Percentiles rank a stretch among this genome's conserved stretches.
phyloP scores from a whole-genome alignment of 2,888 invertebrate species.

The Leptinotarsa haldemani region DNA sequence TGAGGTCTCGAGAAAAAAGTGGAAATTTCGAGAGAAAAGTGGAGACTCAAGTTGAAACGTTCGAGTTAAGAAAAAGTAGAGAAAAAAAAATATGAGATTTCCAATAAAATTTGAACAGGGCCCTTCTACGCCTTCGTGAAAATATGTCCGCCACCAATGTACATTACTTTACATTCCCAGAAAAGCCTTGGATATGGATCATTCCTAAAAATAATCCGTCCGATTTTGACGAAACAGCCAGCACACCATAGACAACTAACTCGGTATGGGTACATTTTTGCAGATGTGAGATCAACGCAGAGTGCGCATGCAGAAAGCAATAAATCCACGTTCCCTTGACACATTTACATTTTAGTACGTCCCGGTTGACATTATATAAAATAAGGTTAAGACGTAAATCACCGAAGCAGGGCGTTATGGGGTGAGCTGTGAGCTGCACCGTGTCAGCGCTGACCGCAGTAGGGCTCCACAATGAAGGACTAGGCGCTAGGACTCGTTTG shows the following conservation, averaged over 20 bases:
- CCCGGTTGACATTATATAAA: slow-evolving; percentile 70
- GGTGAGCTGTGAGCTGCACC: slow-evolving; percentile 56
- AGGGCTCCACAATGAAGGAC: slow-evolving; percentile 54
- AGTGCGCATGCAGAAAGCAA: slow-evolving; percentile 44
- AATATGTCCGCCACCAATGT: not conserved
- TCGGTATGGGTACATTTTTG: slow-evolving; percentile 43
- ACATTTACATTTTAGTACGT: slow-evolving; percentile 57
- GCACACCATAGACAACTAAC: not conserved
- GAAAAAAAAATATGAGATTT: too few relatives aligned
- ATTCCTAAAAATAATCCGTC: slow-evolving; percentile 17
- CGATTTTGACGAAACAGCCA: not conserved
- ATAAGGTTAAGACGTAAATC: slow-evolving; percentile 73
- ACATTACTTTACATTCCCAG: not conserved
- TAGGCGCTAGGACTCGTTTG: slow-evolving; percentile 45
- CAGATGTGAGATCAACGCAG: slow-evolving; percentile 46
- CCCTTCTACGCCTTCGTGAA: too few relatives aligned
- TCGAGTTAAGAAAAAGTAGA: too few relatives aligned
- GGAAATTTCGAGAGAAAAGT: too few relatives aligned
- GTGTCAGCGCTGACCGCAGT: slow-evolving; percentile 63
- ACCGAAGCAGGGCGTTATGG: slow-evolving; percentile 64
- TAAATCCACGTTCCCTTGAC: slow-evolving; percentile 55
- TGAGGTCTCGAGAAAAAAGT: too few relatives aligned
- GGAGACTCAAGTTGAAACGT: too few relatives aligned
- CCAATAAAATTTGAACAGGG: too few relatives aligned
- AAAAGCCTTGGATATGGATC: not conserved